Conservation (phyloP, 1,140 invertebrate genomes). For the Teleogryllus occipitalis region DNA sequence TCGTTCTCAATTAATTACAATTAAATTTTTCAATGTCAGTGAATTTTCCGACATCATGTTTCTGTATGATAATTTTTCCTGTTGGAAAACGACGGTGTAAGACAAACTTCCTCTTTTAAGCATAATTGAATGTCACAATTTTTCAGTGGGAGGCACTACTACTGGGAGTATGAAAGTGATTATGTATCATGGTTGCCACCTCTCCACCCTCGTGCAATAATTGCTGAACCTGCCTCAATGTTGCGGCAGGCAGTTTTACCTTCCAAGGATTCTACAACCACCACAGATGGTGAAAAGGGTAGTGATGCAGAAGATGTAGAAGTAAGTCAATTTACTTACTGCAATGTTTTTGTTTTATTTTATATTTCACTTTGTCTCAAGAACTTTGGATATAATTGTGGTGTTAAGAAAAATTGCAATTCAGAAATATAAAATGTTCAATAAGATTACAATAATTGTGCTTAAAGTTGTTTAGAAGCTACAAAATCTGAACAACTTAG, state of each 20-base stretch:
- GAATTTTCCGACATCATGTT: no score
- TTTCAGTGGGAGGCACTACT: conserved; percentile 77
- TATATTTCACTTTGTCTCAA: not conserved
- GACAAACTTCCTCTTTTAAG: no score
- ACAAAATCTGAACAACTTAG: no score
- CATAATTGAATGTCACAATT: conserved; percentile 17
- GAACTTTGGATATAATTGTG: no score
- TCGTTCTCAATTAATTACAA: no score
- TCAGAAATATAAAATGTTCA: no score
- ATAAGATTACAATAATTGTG: no score
- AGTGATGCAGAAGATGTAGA: conserved; percentile 32
- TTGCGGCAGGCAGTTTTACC: conserved; percentile 33
- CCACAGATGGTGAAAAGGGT: conserved; percentile 36
- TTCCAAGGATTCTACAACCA: conserved; percentile 20
- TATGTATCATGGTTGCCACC: conserved; percentile 93
- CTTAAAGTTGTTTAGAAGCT: no score
- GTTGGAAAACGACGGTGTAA: no score
- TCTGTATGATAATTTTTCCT: no score
- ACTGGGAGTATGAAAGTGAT: conserved; percentile 88
- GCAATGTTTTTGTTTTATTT: conserved; percentile 17
- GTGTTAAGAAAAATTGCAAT: no score
- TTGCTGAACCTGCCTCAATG: conserved; percentile 73
- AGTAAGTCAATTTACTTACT: not conserved
- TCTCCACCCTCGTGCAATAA: conserved; percentile 74
- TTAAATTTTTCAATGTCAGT: no score